Conservation (phyloP, 2,797 vertebrate genomes). For the Aldrovandia affinis region DNA sequence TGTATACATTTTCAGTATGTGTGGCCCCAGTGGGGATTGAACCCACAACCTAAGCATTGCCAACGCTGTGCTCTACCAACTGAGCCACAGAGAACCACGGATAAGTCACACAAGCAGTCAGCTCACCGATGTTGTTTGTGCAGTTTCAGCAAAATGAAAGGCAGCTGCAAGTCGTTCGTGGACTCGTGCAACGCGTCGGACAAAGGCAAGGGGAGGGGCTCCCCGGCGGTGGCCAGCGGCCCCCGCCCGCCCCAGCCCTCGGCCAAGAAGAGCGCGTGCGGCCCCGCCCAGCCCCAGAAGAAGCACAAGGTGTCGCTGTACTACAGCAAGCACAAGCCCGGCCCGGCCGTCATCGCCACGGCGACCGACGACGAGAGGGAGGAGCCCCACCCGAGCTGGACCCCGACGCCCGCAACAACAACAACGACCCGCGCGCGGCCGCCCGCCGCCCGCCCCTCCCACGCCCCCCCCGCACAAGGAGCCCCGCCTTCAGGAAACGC, state of each 20-base stretch:
- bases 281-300: constrained; percentile 84
- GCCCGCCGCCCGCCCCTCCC: constrained; percentile 44
- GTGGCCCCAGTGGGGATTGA: too few relatives aligned
- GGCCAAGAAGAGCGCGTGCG: constrained; percentile 79
- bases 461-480: constrained; percentile 32
- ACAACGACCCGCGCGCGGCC: constrained; percentile 50
- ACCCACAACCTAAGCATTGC: too few relatives aligned
- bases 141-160: constrained; percentile 75
- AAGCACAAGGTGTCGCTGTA: constrained; percentile 94
- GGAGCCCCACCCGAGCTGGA: constrained; percentile 61
- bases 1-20: too few relatives aligned
- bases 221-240: constrained; percentile 77
- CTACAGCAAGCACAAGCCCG: constrained; percentile 86
- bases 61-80: too few relatives aligned
- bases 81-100: too few relatives aligned
- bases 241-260: constrained; percentile 81
- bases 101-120: not conserved
- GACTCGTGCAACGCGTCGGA: constrained; percentile 87
- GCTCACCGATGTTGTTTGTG: not conserved
- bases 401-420: constrained; percentile 63
- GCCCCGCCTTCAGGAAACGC: constrained; percentile 57
- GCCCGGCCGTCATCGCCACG: constrained; percentile 52
- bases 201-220: constrained; percentile 94
- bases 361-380: constrained; percentile 75
- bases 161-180: constrained; percentile 90